Percentiles rank a stretch among this genome's conserved stretches.
Evolutionary conservation across 2,113 vertebrate genomes (phyloP).

Genomic region (Cercocebus atys): DNA sequence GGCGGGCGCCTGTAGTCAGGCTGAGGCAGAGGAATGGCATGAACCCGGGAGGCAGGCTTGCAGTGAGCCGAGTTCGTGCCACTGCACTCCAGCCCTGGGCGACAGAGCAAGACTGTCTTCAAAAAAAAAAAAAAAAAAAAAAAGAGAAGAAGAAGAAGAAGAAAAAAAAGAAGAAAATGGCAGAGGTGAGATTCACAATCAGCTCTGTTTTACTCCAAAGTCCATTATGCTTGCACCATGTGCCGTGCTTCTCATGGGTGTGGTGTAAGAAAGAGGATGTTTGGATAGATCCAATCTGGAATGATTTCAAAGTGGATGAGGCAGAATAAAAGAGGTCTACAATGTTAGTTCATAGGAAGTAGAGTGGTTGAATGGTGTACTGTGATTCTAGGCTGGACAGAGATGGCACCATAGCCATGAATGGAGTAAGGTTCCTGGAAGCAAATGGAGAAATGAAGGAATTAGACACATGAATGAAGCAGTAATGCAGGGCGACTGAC

Average conservation of each 20-base stretch:
- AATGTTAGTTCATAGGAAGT: background rate
- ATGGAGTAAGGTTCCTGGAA: background rate
- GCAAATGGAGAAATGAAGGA: background rate
- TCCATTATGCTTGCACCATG: background rate
- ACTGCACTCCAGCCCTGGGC: too few relatives aligned
- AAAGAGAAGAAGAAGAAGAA: too few relatives aligned
- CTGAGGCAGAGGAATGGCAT: too few relatives aligned
- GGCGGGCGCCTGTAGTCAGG: too few relatives aligned
- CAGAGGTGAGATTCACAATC: background rate
- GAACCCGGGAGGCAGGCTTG: too few relatives aligned
- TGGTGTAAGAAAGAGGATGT: background rate
- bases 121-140: too few relatives aligned
- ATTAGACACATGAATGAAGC: background rate
- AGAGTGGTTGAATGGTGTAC: background rate
- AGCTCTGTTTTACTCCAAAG: slow-evolving; percentile 33
- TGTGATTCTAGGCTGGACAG: background rate
- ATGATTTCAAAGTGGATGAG: background rate
- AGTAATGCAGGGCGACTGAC: background rate
- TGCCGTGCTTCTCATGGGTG: background rate
- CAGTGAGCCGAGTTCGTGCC: too few relatives aligned
- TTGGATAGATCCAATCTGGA: background rate
- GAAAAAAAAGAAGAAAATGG: background rate
- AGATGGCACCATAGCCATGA: background rate
- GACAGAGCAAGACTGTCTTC: too few relatives aligned
- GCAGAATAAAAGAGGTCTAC: background rate